Percentiles rank a stretch among this genome's conserved stretches.
phyloP scores from a whole-genome alignment of 2,113 vertebrate genomes.

The Halichoeres trimaculatus region DNA sequence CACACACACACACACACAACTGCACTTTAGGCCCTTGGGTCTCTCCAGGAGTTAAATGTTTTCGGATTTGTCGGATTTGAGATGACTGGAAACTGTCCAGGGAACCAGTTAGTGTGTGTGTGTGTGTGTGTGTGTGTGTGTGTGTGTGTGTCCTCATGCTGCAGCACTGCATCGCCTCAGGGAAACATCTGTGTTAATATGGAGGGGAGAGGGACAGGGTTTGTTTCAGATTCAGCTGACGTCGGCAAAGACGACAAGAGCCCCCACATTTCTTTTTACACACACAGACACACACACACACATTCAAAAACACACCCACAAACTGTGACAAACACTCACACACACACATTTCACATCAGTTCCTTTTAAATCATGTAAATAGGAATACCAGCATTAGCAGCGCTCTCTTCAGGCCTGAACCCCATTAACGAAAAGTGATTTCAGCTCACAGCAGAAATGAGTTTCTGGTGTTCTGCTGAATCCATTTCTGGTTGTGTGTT shows the following conservation, averaged over 20 bases:
- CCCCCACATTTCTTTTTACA: not conserved
- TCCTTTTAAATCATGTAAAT: no score
- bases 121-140: constrained; percentile 21
- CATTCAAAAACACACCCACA: constrained; percentile 18
- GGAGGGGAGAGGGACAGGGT: constrained; percentile 32
- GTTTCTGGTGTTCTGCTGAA: no score
- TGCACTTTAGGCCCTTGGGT: not conserved
- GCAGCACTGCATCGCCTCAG: constrained; percentile 43
- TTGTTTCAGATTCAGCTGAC: constrained; percentile 56
- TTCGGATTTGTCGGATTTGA: constrained; percentile 22
- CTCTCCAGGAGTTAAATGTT: constrained; percentile 6
- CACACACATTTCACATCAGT: no score
- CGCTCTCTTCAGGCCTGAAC: no score
- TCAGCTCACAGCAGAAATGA: no score
- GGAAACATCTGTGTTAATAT: constrained; percentile 59
- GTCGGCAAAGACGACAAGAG: constrained; percentile 44
- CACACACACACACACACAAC: constrained; percentile 1
- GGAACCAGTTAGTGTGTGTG: constrained; percentile 1
- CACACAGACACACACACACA: constrained; percentile 23
- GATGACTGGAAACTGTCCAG: not conserved
- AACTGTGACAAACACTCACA: no score
- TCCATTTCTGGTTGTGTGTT: no score
- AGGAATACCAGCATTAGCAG: no score
- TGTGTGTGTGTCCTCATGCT: not conserved
- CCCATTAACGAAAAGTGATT: no score